A percentile compares a stretch with the other conserved stretches of the same genome.
Evolutionary conservation across 2,888 invertebrate genomes (phyloP).

Genomic region (Osmoderma eremita): DNA sequence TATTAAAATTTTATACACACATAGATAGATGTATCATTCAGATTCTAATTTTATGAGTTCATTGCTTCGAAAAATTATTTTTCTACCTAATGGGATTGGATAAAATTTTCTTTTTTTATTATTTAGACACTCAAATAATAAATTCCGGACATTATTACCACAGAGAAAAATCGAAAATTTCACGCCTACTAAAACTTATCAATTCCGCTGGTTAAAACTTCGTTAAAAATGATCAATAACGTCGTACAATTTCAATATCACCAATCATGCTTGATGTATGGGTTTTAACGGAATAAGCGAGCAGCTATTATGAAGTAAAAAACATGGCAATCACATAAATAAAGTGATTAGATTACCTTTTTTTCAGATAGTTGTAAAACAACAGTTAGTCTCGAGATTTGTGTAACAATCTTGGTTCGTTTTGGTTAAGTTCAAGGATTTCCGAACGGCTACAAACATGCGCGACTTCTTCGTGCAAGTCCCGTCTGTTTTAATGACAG

Average conservation of each 20-base stretch:
- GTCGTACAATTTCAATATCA: not conserved
- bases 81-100: no score
- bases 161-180: no score
- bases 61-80: conserved; percentile 11
- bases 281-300: not conserved
- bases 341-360: conserved; percentile 21
- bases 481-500: no score
- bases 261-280: not conserved
- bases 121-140: no score
- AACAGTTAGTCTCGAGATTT: conserved; percentile 26
- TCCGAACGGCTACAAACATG: no score
- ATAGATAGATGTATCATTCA: not conserved
- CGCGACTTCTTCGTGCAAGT: no score
- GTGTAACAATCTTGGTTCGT: conserved; percentile 9
- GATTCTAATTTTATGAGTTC: not conserved
- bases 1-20: conserved; percentile 8
- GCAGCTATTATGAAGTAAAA: not conserved
- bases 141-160: no score
- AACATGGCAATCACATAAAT: conserved; percentile 17
- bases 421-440: conserved; percentile 36
- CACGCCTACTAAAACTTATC: not conserved
- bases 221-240: not conserved
- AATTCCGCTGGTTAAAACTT: not conserved
- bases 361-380: conserved; percentile 1
- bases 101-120: no score